phyloP scores from a whole-genome alignment of 2,888 invertebrate species.

The Calameuta pallipes region DNA sequence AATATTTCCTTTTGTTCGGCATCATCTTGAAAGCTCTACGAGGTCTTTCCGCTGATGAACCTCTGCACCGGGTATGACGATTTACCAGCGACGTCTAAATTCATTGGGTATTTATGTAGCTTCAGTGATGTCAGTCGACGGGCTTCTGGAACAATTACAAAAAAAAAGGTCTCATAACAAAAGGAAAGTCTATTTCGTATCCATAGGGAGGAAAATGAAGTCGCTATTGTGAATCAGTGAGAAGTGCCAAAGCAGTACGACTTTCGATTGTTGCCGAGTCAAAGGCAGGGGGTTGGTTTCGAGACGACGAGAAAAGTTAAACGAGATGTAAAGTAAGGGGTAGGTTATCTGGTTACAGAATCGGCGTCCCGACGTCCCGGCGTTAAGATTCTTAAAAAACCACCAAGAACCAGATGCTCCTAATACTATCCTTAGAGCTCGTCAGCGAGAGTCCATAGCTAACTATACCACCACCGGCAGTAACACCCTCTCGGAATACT shows the following conservation, averaged over 20 bases:
- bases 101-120: not conserved
- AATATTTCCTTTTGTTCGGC: not conserved
- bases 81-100: not conserved
- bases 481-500: constrained; percentile 6
- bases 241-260: not conserved
- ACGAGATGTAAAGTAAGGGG: constrained; percentile 54
- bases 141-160: not conserved
- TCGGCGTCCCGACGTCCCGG: constrained; percentile 31
- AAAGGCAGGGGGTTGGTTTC: not conserved
- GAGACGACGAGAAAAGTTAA: constrained; percentile 11
- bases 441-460: not conserved
- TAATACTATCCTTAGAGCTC: not conserved
- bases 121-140: not conserved
- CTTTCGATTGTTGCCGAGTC: not conserved
- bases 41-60: not conserved
- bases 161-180: not conserved
- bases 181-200: not conserved
- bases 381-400: constrained; percentile 59
- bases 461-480: not conserved
- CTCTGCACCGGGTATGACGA: not conserved
- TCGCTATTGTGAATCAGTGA: not conserved
- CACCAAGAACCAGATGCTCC: constrained; percentile 48
- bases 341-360: constrained; percentile 46
- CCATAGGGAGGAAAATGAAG: not conserved
- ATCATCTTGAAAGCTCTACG: not conserved